Percentiles rank a stretch among this genome's conserved stretches.
phyloP scores from a whole-genome alignment of 2,797 vertebrate species.

The Margarornis squamiger region DNA sequence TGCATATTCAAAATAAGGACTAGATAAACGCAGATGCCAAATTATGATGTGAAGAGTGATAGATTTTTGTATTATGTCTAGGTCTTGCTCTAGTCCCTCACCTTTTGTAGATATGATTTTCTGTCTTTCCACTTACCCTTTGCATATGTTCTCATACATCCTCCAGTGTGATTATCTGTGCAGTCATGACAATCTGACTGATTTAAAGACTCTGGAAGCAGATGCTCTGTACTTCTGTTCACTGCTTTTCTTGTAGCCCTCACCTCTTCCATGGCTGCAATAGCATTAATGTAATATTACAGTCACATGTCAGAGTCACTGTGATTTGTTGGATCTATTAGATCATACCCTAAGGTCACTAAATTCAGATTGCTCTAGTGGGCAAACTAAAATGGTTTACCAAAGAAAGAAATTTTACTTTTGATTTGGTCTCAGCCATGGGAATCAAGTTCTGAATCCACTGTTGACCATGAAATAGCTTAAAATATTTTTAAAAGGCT shows the following conservation, averaged over 20 bases:
- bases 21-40: conserved; percentile 1
- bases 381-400: background rate
- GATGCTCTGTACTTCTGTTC: background rate
- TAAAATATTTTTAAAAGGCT: background rate
- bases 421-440: background rate
- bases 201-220: background rate
- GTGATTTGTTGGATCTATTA: background rate
- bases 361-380: background rate
- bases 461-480: background rate
- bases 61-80: background rate
- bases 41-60: background rate
- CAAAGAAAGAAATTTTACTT: background rate
- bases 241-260: background rate
- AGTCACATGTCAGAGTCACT: background rate
- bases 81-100: background rate
- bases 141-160: background rate
- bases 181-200: background rate
- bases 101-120: background rate
- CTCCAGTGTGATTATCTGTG: background rate
- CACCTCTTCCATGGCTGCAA: background rate
- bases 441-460: background rate
- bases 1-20: background rate
- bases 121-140: background rate
- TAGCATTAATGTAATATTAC: background rate
- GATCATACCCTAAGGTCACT: background rate